Evolutionary conservation across 2,888 invertebrate species (phyloP).

Genomic region (Diplazon laetatorius): DNA sequence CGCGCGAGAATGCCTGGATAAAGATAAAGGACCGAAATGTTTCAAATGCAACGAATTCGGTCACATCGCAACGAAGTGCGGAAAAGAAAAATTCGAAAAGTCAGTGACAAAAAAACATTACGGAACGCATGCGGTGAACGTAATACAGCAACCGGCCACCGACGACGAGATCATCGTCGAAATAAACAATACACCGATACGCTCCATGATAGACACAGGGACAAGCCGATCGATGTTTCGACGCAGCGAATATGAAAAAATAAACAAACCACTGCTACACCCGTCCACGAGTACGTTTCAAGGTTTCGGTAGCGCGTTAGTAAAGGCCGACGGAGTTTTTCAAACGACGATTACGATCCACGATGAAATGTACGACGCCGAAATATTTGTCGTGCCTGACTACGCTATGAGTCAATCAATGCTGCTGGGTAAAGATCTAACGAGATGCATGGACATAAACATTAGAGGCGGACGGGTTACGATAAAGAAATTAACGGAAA

Average conservation of each 20-base stretch:
- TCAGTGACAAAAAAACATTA: neutral
- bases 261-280: constrained; percentile 18
- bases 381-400: constrained; percentile 1
- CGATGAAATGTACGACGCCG: neutral
- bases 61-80: constrained; percentile 56
- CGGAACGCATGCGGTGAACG: neutral
- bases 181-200: constrained; percentile 25
- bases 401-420: constrained; percentile 14
- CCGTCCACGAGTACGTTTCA: neutral
- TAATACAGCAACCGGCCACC: neutral
- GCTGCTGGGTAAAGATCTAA: constrained; percentile 16
- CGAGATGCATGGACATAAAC: constrained; percentile 1
- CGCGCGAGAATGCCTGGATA: constrained; percentile 37
- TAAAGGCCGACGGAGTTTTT: constrained; percentile 22
- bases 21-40: constrained; percentile 54
- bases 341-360: neutral
- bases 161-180: constrained; percentile 42
- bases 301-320: constrained; percentile 23
- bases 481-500: neutral
- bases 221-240: constrained; percentile 46
- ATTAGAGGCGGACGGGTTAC: constrained; percentile 17
- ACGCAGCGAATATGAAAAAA: constrained; percentile 40
- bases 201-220: constrained; percentile 57
- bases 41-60: constrained; percentile 54
- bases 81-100: neutral